A percentile compares a stretch with the other conserved stretches of the same genome.
These are phyloP conservation scores for Varanus komodoensis DNA, from an alignment of 2,113 vertebrate genomes.

Conservation along the genomic window DNA sequence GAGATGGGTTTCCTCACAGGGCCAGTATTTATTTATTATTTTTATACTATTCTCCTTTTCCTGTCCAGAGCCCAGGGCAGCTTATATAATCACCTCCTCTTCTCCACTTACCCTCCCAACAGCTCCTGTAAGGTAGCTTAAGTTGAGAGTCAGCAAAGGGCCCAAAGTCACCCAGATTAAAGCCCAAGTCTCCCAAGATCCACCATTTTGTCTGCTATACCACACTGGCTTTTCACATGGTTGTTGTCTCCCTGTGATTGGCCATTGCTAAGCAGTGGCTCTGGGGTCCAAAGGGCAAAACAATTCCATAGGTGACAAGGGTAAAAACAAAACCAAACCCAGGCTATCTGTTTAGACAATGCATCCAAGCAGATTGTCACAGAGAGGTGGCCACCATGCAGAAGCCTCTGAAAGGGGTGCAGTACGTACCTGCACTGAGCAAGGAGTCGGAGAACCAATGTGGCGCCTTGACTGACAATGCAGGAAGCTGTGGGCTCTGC, in stretches of 20 bases:
- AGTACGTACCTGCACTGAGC: background rate
- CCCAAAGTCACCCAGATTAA: too few relatives aligned
- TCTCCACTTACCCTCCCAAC: too few relatives aligned
- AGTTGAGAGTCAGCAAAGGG: too few relatives aligned
- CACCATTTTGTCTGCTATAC: too few relatives aligned
- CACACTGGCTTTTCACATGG: background rate
- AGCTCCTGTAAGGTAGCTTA: too few relatives aligned
- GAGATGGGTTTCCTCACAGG: background rate
- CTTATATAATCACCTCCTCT: too few relatives aligned
- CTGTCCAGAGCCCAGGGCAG: too few relatives aligned
- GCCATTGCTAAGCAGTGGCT: background rate
- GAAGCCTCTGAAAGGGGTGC: background rate
- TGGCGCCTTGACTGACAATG: too few relatives aligned
- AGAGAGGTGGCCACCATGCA: background rate
- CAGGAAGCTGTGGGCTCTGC: background rate
- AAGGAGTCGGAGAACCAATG: background rate
- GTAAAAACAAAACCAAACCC: background rate
- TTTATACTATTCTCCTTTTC: too few relatives aligned
- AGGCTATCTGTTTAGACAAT: background rate
- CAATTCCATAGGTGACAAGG: too few relatives aligned
- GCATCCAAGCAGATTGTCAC: background rate
- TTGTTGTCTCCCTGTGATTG: background rate
- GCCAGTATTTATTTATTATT: background rate
- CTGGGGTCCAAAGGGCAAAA: background rate
- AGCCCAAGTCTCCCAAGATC: too few relatives aligned